These are phyloP conservation scores for Diphyllodes magnificus DNA, from an alignment of 2,113 vertebrate genomes.

Conservation along the genomic window DNA sequence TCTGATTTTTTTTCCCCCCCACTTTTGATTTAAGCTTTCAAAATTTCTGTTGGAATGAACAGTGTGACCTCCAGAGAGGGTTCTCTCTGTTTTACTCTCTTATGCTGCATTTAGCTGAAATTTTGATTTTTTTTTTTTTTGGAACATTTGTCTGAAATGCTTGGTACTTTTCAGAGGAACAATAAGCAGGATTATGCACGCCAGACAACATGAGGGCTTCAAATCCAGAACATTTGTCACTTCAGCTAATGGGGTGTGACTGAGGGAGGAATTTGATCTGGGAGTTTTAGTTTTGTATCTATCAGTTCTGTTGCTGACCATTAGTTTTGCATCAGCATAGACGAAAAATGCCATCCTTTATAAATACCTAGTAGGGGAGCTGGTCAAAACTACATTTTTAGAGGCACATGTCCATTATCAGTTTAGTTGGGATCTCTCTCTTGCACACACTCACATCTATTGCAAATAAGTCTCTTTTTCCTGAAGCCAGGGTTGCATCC, in stretches of 20 bases:
- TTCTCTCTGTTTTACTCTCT: neutral
- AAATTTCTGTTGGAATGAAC: neutral
- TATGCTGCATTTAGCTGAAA: neutral
- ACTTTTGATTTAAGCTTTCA: neutral
- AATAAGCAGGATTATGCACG: neutral
- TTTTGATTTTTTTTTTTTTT: neutral
- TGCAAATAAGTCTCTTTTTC: neutral
- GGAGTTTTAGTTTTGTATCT: neutral
- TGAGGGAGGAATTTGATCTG: neutral
- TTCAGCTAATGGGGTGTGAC: neutral
- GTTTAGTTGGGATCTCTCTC: neutral
- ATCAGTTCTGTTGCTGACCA: neutral
- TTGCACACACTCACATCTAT: neutral
- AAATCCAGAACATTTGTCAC: neutral
- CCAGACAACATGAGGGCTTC: neutral
- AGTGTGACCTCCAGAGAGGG: neutral
- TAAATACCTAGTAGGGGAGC: neutral
- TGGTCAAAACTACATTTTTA: neutral
- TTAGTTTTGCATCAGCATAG: neutral
- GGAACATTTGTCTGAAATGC: neutral
- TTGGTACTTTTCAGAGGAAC: neutral
- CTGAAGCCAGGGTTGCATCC: neutral
- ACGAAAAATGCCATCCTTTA: neutral
- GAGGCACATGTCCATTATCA: neutral
- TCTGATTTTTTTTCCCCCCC: fast-evolving